Evolutionary conservation across 2,888 invertebrate genomes (phyloP).

Genomic region (Synergus gifuensis): DNA sequence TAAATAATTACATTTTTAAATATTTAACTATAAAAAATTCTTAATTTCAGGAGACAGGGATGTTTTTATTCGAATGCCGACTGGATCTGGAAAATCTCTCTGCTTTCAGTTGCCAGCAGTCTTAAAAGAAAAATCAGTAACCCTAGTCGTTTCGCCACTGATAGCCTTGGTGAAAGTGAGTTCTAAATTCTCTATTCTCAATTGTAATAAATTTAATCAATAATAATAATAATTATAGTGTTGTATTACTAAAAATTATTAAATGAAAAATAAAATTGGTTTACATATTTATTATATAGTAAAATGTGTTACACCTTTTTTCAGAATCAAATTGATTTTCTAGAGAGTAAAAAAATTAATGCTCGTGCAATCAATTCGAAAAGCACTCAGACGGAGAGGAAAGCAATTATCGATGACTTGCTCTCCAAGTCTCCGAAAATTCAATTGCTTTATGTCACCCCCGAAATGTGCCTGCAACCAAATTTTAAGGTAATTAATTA

Average conservation of each 20-base stretch:
- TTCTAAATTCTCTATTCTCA: slow-evolving; percentile 65
- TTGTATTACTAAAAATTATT: too few species aligned
- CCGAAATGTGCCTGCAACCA: slow-evolving; percentile 93
- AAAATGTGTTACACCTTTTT: slow-evolving; percentile 53
- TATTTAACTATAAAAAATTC: neutral
- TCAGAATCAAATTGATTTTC: slow-evolving; percentile 94
- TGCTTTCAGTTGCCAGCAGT: slow-evolving; percentile 98
- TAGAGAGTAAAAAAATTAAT: slow-evolving; percentile 86
- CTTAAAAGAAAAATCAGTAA: slow-evolving; percentile 87
- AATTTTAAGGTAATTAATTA: slow-evolving; percentile 68
- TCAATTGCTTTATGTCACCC: slow-evolving; percentile 95
- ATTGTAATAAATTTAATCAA: slow-evolving; percentile 27
- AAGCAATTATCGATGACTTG: slow-evolving; percentile 88
- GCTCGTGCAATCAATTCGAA: slow-evolving; percentile 97
- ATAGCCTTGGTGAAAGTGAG: slow-evolving; percentile 96
- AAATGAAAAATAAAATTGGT: too few species aligned
- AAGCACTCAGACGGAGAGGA: slow-evolving; percentile 87
- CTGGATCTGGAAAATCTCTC: slow-evolving; percentile 97
- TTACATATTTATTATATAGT: neutral
- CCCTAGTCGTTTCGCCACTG: slow-evolving; percentile 97
- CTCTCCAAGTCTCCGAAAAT: slow-evolving; percentile 83
- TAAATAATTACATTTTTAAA: neutral
- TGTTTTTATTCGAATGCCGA: slow-evolving; percentile 98
- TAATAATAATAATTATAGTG: slow-evolving; percentile 40
- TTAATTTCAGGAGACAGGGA: slow-evolving; percentile 86